A percentile compares a stretch with the other conserved stretches of the same genome.
Evolutionary conservation across 2,888 invertebrate species (phyloP).

Genomic region (Hydrotaea diabolus): DNA sequence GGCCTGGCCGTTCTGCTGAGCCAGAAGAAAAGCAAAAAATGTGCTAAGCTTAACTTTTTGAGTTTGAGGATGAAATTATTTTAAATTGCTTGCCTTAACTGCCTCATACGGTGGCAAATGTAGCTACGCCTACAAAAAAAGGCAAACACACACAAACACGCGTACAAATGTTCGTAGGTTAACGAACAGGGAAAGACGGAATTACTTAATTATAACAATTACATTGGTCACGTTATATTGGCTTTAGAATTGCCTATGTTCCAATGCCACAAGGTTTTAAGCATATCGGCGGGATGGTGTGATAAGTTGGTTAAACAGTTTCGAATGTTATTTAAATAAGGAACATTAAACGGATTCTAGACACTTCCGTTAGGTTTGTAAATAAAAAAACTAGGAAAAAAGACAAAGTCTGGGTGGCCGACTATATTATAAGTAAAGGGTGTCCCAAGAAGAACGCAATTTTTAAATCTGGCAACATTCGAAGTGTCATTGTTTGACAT

Average conservation of each 20-base stretch:
- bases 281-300: no score
- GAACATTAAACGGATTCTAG: no score
- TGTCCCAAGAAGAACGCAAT: no score
- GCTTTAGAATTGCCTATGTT: constrained; percentile 16
- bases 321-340: no score
- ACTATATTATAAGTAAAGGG: no score
- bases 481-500: no score
- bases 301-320: no score
- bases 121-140: no score
- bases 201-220: constrained; percentile 79
- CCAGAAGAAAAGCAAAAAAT: not conserved
- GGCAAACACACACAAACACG: not conserved
- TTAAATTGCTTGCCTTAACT: constrained; percentile 61
- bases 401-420: no score
- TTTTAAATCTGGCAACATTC: no score
- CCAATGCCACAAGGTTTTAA: not conserved
- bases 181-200: constrained; percentile 66
- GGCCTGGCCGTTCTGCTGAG: not conserved
- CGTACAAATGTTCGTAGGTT: not conserved
- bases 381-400: no score
- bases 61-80: constrained; percentile 62
- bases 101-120: not conserved
- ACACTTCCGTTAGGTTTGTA: no score
- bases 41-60: constrained; percentile 27
- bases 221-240: constrained; percentile 59